Percentiles rank a stretch among this genome's conserved stretches.
Evolutionary conservation across 1,140 invertebrate species (phyloP).

Genomic region (Armadillidium nasatum): DNA sequence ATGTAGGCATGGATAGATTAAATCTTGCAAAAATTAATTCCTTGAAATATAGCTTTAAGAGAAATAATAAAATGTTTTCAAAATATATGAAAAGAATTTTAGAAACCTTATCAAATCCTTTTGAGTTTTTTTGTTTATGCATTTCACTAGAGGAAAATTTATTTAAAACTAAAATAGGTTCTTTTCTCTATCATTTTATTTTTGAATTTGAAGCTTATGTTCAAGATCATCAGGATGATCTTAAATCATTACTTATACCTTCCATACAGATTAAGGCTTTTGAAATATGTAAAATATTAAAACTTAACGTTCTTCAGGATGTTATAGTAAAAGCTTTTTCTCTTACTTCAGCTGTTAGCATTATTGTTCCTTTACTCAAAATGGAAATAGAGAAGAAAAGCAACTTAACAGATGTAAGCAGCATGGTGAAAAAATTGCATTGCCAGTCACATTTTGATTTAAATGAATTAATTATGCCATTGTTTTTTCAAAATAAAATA

Average conservation of each 20-base stretch:
- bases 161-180: background rate
- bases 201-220: background rate
- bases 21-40: background rate
- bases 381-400: background rate
- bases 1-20: background rate
- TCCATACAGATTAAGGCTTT: background rate
- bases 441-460: background rate
- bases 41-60: background rate
- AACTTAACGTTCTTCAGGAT: background rate
- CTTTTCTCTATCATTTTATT: background rate
- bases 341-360: background rate
- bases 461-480: background rate
- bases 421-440: background rate
- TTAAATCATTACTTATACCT: background rate
- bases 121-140: conserved; percentile 2
- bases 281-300: background rate
- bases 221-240: background rate
- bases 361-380: background rate
- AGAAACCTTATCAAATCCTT: background rate
- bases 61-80: background rate
- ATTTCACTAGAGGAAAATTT: background rate
- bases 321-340: background rate
- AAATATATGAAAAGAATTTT: background rate
- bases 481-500: background rate
- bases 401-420: background rate